Base-by-base conservation (phyloP, 2,888 invertebrate species). In the Caenorhabditis sp. region DNA sequence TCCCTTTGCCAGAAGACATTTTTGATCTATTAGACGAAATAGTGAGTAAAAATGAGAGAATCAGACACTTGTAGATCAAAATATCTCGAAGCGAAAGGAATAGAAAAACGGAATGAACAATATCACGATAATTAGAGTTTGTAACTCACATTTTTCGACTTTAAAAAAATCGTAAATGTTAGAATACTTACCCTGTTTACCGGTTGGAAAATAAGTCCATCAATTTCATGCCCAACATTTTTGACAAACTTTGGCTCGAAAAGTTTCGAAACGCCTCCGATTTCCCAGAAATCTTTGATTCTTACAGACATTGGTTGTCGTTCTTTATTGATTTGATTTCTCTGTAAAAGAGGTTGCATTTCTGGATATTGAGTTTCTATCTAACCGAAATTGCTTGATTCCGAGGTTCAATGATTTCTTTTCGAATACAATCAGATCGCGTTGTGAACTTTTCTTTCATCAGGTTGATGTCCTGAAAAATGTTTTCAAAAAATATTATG, bases 201-300 rank as follows among this genome's bases (percentile, higher is more conserved):
- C 0, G 99, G 99, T 88, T 99, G 99, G 88, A 97, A 99, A 86
- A 99, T 95, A 17, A 99, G 91, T 23, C 99, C 99, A 88, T 99
- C 99, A 0, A 97, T 96, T 88, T 97, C 96, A 88, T 99, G 99
- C 0, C 92, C 91, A 21, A 99, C 90, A 43, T 92, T 91, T 80
- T 92, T 92, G 0, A 93, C 92, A 89, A 99, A 97, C 87, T 94
- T 94, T 56, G 93, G 93, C 17, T 76, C 66, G 38, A 88, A 80
- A 4, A 86, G 61, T 67, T 87, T 86, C 7, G 56, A 65, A 5
- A 79, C 65, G 31, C 49, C 26, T 8, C 20, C 26, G 17, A 71
- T 21, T 3, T 21, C 10, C 66, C 68, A 80, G 36, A 80, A 99
- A 26, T 93, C 92, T 88, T 99, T 99, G 54, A 92, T 89, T 12